Conservation (phyloP, 2,888 invertebrate species). For the Tethea ocularis region DNA sequence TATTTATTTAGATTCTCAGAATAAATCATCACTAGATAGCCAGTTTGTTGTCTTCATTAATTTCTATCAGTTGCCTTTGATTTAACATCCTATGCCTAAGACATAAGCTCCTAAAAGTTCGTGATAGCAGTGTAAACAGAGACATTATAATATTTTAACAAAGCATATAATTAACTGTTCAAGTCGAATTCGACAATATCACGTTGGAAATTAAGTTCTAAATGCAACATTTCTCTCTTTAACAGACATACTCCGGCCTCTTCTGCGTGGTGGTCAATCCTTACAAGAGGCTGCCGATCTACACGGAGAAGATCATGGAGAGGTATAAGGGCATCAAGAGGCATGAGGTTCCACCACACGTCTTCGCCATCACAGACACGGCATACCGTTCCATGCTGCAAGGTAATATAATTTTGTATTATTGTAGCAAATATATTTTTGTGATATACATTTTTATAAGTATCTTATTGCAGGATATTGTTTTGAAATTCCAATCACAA, state of each 20-base stretch:
- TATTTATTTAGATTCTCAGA: background rate
- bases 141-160: too few species aligned
- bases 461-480: too few species aligned
- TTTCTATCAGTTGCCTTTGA: too few species aligned
- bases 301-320: constrained; percentile 99
- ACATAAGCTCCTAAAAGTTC: too few species aligned
- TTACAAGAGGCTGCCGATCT: constrained; percentile 99
- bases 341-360: constrained; percentile 99
- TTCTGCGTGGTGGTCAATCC: constrained; percentile 99
- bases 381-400: constrained; percentile 99
- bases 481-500: too few species aligned
- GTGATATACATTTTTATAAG: too few species aligned
- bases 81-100: too few species aligned
- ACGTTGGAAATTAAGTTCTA: background rate
- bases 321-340: constrained; percentile 99
- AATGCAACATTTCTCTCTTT: constrained; percentile 42
- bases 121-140: too few species aligned
- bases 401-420: constrained; percentile 85
- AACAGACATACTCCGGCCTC: constrained; percentile 99
- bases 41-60: too few species aligned
- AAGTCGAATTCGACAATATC: too few species aligned
- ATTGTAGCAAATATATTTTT: background rate
- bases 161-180: too few species aligned
- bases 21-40: background rate
- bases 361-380: constrained; percentile 99